A percentile compares a stretch with the other conserved stretches of the same genome.
Evolutionary conservation across 2,797 vertebrate genomes (phyloP).

Genomic region (Malacoctenus gilli): DNA sequence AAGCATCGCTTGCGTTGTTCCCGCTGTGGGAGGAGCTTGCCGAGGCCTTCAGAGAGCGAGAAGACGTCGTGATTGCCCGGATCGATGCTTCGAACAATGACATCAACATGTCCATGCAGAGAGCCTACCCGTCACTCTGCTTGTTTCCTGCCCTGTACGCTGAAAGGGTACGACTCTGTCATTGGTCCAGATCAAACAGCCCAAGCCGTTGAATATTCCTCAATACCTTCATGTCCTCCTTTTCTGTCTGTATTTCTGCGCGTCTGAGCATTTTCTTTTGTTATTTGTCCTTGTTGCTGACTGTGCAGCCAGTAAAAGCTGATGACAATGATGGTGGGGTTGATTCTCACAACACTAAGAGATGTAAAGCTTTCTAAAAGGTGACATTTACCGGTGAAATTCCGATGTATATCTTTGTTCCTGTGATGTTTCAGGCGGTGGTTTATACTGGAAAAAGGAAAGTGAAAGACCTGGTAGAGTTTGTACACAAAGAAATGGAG

Average conservation of each 20-base stretch:
- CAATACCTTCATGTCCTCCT: no score
- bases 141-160: slow-evolving; percentile 85
- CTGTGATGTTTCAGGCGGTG: slow-evolving; percentile 78
- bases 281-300: no score
- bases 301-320: no score
- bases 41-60: slow-evolving; percentile 71
- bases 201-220: no score
- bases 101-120: slow-evolving; percentile 74
- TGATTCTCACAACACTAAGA: no score
- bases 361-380: no score
- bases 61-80: slow-evolving; percentile 84
- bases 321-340: no score
- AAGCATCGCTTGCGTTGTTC: slow-evolving; percentile 80
- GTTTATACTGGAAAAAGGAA: slow-evolving; percentile 81
- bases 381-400: no score
- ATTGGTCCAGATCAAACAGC: no score
- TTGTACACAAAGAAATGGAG: slow-evolving; percentile 84
- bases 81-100: slow-evolving; percentile 90
- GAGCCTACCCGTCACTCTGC: slow-evolving; percentile 82
- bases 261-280: no score
- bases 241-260: no score
- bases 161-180: slow-evolving; percentile 72
- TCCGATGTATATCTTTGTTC: no score
- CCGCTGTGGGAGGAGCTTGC: slow-evolving; percentile 88
- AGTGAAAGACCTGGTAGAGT: slow-evolving; percentile 83